phyloP scores from a whole-genome alignment of 2,797 vertebrate species.

The Brachyalestes nurse region DNA sequence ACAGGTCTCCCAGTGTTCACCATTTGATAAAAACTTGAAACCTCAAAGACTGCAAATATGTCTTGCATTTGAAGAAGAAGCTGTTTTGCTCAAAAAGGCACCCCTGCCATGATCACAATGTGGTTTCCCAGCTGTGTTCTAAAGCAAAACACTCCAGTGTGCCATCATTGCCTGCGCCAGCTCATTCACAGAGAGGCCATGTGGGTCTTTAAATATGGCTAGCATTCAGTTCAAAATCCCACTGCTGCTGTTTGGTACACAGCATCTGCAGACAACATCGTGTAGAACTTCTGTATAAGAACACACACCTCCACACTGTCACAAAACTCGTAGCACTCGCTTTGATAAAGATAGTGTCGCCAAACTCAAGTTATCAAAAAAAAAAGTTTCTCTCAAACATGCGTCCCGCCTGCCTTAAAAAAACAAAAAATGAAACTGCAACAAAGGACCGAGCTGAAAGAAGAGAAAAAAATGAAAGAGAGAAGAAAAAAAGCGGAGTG shows the following conservation, averaged over 20 bases:
- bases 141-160: not conserved
- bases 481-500: constrained; percentile 12
- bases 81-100: constrained; percentile 1
- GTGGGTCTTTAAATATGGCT: not conserved
- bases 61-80: too few relatives aligned
- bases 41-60: constrained; percentile 13
- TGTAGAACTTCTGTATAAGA: not conserved
- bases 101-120: constrained; percentile 17
- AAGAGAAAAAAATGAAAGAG: constrained; percentile 30
- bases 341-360: not conserved
- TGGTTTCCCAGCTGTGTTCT: not conserved
- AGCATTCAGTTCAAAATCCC: not conserved
- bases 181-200: not conserved
- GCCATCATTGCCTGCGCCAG: not conserved
- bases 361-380: not conserved
- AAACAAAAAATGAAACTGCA: constrained; percentile 18
- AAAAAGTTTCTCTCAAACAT: constrained; percentile 1
- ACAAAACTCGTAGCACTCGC: not conserved
- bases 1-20: not conserved
- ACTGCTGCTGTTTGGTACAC: not conserved
- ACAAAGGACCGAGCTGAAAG: constrained; percentile 36
- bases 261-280: not conserved
- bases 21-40: constrained; percentile 16
- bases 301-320: not conserved
- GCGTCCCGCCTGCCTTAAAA: constrained; percentile 1